Percentiles rank a stretch among this genome's conserved stretches.
Conservation (phyloP, 2,797 vertebrate genomes). For the Xyrichtys novacula region DNA sequence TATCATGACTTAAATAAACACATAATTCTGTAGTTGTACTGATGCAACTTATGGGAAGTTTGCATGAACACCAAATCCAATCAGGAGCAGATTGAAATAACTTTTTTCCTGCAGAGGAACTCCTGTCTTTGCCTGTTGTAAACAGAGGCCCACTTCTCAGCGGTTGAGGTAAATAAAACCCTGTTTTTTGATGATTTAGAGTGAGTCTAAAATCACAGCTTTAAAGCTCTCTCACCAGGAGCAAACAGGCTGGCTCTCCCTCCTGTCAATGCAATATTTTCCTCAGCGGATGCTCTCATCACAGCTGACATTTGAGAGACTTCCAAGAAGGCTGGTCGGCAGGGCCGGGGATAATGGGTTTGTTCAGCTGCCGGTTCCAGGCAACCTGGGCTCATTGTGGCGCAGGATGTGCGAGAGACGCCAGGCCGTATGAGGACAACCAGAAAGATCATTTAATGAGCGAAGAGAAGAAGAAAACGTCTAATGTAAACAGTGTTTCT, state of each 20-base stretch:
- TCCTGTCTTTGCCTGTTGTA: background rate
- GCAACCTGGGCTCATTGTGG: background rate
- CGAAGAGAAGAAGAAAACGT: background rate
- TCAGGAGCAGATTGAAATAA: no score
- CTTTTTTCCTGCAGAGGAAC: no score
- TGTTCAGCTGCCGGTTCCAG: conserved; percentile 37
- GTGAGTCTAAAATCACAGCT: background rate
- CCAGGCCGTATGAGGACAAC: conserved; percentile 5
- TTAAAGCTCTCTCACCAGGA: conserved; percentile 11
- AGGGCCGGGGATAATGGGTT: conserved; percentile 43
- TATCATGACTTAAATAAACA: no score
- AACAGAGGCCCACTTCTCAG: no score
- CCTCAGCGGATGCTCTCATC: conserved; percentile 41
- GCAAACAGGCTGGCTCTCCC: conserved; percentile 4
- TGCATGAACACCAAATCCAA: no score
- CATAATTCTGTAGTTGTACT: no score
- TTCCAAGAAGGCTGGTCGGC: conserved; percentile 33
- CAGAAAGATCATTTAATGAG: background rate
- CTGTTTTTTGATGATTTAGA: background rate
- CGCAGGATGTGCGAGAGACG: conserved; percentile 16
- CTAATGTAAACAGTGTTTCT: background rate
- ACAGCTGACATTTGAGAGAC: conserved; percentile 55
- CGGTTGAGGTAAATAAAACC: background rate
- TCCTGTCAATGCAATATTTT: conserved; percentile 20
- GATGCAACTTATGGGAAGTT: no score